These are phyloP conservation scores for Malthinus flaveolus DNA, from an alignment of 2,888 invertebrate genomes.

Conservation along the genomic window DNA sequence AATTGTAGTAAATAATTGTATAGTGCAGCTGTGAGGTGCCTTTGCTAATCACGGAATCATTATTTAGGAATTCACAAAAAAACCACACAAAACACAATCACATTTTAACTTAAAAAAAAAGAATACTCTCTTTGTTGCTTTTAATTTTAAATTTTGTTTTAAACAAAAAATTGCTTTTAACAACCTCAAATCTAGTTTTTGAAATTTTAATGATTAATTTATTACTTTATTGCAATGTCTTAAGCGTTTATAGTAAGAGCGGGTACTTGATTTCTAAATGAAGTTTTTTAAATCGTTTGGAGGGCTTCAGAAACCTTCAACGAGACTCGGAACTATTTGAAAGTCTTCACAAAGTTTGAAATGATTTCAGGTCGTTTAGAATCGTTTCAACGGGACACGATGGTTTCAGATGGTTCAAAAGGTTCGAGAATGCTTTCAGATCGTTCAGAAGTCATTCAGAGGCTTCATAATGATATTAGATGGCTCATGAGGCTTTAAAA, in stretches of 20 bases:
- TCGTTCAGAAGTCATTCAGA: too few relatives aligned
- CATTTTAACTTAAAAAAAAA: conserved; percentile 1
- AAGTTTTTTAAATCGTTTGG: too few relatives aligned
- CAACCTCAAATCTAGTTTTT: neutral
- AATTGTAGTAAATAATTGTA: conserved; percentile 20
- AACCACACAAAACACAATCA: conserved; percentile 3
- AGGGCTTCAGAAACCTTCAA: too few relatives aligned
- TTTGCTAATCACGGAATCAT: conserved; percentile 30
- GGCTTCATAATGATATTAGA: too few relatives aligned
- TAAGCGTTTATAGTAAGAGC: too few relatives aligned
- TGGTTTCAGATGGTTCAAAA: too few relatives aligned
- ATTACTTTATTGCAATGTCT: neutral
- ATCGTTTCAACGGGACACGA: too few relatives aligned
- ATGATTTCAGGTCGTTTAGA: too few relatives aligned
- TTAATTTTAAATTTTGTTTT: conserved; percentile 3
- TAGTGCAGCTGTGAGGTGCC: conserved; percentile 36
- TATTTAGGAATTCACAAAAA: neutral
- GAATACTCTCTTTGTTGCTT: conserved; percentile 3
- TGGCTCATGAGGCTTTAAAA: too few relatives aligned
- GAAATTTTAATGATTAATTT: neutral
- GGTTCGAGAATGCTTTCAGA: too few relatives aligned
- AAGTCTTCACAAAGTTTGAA: too few relatives aligned
- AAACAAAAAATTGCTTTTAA: neutral
- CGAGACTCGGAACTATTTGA: too few relatives aligned
- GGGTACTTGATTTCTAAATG: neutral